A percentile compares a stretch with the other conserved stretches of the same genome.
Conservation (phyloP, 2,888 invertebrate species). For the Pseudococcus longispinus region DNA sequence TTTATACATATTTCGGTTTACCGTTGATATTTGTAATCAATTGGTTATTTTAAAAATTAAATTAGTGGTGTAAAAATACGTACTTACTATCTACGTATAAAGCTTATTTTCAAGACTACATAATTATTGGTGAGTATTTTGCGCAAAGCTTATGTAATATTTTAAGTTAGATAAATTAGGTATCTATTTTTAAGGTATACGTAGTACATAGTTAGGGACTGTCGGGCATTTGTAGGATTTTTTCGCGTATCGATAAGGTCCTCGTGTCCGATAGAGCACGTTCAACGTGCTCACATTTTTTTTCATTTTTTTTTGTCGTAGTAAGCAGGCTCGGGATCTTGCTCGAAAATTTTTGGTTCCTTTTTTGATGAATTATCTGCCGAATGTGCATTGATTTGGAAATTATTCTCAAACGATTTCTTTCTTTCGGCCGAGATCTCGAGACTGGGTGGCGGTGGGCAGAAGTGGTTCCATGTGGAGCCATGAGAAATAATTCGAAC, state of each 20-base stretch:
- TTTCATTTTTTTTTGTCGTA: slow-evolving; percentile 7
- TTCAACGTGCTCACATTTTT: not conserved
- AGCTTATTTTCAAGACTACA: not conserved
- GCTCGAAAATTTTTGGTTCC: not conserved
- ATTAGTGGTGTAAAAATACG: not conserved
- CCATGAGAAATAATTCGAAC: slow-evolving; percentile 38
- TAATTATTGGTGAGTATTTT: slow-evolving; percentile 37
- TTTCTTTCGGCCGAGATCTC: slow-evolving; percentile 22
- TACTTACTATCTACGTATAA: not conserved
- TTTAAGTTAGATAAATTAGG: not conserved
- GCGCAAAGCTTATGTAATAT: not conserved
- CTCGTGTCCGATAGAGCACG: not conserved
- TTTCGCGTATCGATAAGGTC: not conserved
- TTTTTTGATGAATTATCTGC: not conserved
- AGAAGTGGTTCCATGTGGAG: slow-evolving; percentile 43
- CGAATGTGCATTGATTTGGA: not conserved
- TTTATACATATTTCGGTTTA: not conserved
- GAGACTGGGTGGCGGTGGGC: slow-evolving; percentile 57
- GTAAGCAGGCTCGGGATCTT: slow-evolving; percentile 56
- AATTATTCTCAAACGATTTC: not conserved
- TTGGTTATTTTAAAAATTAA: not conserved
- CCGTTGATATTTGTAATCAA: not conserved
- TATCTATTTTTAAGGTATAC: not conserved
- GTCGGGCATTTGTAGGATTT: not conserved
- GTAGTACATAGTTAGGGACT: not conserved